A percentile compares a stretch with the other conserved stretches of the same genome.
Evolutionary conservation across 2,888 invertebrate genomes (phyloP).

Genomic region (Acholoe squamosa): DNA sequence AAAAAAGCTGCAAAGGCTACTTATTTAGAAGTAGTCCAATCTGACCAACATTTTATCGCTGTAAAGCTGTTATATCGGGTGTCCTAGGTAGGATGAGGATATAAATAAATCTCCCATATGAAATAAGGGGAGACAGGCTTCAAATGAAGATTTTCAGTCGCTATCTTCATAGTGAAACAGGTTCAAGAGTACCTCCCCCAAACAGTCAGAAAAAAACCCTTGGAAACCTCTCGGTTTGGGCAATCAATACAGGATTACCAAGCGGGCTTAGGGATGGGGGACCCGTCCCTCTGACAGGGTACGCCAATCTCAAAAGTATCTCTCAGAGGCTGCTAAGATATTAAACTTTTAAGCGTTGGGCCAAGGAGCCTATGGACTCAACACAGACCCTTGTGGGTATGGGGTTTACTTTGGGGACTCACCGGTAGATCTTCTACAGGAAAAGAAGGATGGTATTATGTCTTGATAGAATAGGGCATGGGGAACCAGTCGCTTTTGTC

Average conservation of each 20-base stretch:
- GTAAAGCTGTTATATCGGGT: too few species aligned
- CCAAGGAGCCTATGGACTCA: background rate
- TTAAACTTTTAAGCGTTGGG: slow-evolving; percentile 2
- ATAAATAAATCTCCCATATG: too few species aligned
- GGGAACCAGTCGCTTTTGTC: too few species aligned
- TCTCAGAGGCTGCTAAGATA: background rate
- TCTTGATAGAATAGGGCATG: background rate
- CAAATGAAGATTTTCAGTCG: too few species aligned
- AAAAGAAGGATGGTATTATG: background rate
- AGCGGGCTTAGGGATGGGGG: background rate
- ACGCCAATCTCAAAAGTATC: slow-evolving; percentile 38
- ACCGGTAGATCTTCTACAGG: background rate
- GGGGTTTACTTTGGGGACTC: background rate
- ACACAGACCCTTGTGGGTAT: background rate
- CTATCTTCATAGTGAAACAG: too few species aligned
- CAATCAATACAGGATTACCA: background rate
- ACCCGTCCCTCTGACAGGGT: background rate
- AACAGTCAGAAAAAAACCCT: too few species aligned
- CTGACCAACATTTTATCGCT: too few species aligned
- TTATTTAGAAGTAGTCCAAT: too few species aligned
- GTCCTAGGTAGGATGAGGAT: too few species aligned
- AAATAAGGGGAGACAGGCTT: too few species aligned
- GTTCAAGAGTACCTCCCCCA: too few species aligned
- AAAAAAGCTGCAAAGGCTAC: too few species aligned
- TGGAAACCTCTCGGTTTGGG: background rate